Base-by-base conservation (phyloP, 2,113 vertebrate genomes). In the Tragelaphus strepsiceros region DNA sequence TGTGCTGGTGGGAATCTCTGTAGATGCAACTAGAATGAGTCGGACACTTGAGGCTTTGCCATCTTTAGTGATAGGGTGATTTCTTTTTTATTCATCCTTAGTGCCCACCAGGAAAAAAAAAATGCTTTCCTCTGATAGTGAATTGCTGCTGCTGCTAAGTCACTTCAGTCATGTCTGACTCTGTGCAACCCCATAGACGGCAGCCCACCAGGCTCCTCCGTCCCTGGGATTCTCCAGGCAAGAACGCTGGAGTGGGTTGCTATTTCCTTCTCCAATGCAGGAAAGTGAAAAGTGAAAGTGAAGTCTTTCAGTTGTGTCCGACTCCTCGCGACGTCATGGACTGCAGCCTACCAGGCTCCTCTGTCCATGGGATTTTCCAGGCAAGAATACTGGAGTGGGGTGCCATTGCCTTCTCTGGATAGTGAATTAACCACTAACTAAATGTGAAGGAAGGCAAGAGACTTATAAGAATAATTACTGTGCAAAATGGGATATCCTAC, bases 391-490 rank as follows among this genome's bases (percentile, higher is more conserved):
- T 49, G 49, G 49, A 49, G 11, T 49, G 11, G 49, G 11, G 49
- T 49, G 49, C 49, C 49, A 49, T 49, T 49, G 49, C 49, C 49
- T 49, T 49, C 49, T 49, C 49, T 3, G 11, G 67, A 49, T 51
- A 59, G 77, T 96, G 51, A 94, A 81, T 91, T 88, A 88, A 85
- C 26, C 58, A 53, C 26, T 98, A 84, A 28, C 7, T 95, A 74
- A 90, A 78, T 56, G 26, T 62, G 43, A 77, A 94, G 30, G 43
- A 92, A n/a, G 17, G n/a, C 56, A 94, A 74, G 15, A 58, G 35
- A 10, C 24, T 54, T 82, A 32, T 11, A 91, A 93, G 15, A 95
- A 83, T 56, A 88, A 92, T 61, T 30, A 77, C 16, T 94, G 17
- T 92, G 11, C 28, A 94, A 81, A 77, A 51, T 83, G 58, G 5